Base-by-base conservation (phyloP, 2,797 vertebrate genomes). In the Chelmon rostratus region DNA sequence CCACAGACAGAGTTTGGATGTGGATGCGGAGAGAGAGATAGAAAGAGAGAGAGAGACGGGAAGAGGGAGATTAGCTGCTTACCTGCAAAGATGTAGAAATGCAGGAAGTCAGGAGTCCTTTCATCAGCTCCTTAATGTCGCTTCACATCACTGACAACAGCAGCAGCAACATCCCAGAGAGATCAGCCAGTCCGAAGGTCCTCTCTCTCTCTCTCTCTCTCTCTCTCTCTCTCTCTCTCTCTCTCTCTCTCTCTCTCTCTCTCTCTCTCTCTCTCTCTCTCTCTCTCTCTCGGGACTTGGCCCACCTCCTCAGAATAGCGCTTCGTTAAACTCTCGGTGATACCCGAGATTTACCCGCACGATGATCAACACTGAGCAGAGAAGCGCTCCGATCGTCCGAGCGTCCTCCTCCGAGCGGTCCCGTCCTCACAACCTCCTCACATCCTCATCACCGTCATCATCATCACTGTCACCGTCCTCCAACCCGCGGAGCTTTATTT, bases 271-370 rank as follows among this genome's bases (percentile, higher is more conserved):
- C 42, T 57, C 62, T 52, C 61, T 19, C 64, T 23, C 78, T 40
- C 66, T 56, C 74, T 71, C 82, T 79, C 86, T 88, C 81, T 25
- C 73, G 86, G 86, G 89, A 93, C 91, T 88, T 86, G 91, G 84
- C 87, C 89, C 91, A 90, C 92, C 90, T 93, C 88, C 92, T 86
- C 89, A 90, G 87, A 94, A 92, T 92, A 94, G 90, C 87, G 85
- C 86, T 81, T 78, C 81, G 79, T 80, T 84, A 78, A 89, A 86
- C 88, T 91, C 85, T 37, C 73, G 49, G 49, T 85, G 71, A 84
- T 74, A 74, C 78, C 76, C 25, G 75, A 47, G 88, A 73, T 82
- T 82, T 76, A 67, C 53, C 72, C 40, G 74, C 83, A 59, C 75
- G 69, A 67, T 0, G 68, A 81, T 79, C 53, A 73, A 42, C 77